Base-by-base conservation (phyloP, 2,113 vertebrate species). In the Corythoichthys intestinalis region DNA sequence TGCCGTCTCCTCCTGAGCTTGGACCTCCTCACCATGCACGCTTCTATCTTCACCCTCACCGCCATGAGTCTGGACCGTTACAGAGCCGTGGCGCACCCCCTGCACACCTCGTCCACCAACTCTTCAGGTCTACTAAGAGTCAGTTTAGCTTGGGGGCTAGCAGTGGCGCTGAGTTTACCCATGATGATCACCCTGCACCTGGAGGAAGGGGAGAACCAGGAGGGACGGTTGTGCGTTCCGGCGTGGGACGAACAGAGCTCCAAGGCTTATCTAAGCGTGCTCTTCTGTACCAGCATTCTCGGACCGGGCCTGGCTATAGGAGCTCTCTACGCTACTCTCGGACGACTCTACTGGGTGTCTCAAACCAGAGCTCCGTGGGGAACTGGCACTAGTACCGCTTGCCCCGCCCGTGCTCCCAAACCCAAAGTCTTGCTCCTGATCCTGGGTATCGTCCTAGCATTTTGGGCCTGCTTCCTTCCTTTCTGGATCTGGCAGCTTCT, bases 401-500 rank as follows among this genome's bases (percentile, higher is more conserved):
- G 88, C 62, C 79, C 91, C 15, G 85, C 91, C 4, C 88, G 91
- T 1, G 88, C 93, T 6, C 93, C 93, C n/a, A 92, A 90, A 72
- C 92, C 92, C 47, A 94, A 92, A 82, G 93, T 94, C 11, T 89
- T 94, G 70, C 86, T 93, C 5, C 91, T 94, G 73, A 94, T 94
- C 58, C 86, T 94, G 46, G 87, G 92, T 15, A 94, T 94, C 13
- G 94, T 94, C 34, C 78, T 94, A 60, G 85, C 92, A 14, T 94
- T 94, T 72, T 94, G 93, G 94, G 93, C 93, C 41, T 94, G 94
- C 72, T 94, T 94, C 73, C 89, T 94, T 0, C 93, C 94, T 6
- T 94, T 94, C 82, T 94, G 94, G 93, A 80, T 94, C 71, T 94
- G 93, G 94, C 94, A 94, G 82, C 88, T 94, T 68, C 85, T 94